Evolutionary conservation across 2,888 invertebrate genomes (phyloP).

Genomic region (Chouioia cunea): DNA sequence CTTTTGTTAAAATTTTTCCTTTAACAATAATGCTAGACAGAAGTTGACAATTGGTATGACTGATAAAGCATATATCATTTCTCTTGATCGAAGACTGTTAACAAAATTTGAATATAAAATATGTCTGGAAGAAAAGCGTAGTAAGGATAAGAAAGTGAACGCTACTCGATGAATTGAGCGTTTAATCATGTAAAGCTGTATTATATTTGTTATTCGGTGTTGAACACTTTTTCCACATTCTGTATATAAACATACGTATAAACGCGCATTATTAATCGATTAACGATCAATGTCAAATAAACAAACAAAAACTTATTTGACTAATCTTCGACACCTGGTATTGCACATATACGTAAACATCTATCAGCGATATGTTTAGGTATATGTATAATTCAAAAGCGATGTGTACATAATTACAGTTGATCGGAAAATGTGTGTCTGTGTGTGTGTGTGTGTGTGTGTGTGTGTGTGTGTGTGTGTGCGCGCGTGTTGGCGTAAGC

Average conservation of each 20-base stretch:
- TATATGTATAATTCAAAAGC: slow-evolving; percentile 43
- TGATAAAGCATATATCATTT: slow-evolving; percentile 37
- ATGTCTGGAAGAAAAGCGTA: slow-evolving; percentile 22
- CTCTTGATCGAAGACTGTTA: slow-evolving; percentile 37
- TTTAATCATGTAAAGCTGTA: slow-evolving; percentile 59
- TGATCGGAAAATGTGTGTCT: slow-evolving; percentile 30
- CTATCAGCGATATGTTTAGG: slow-evolving; percentile 36
- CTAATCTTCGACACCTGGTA: slow-evolving; percentile 36
- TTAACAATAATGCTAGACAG: slow-evolving; percentile 10
- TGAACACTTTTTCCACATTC: slow-evolving; percentile 56
- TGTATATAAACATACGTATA: slow-evolving; percentile 52
- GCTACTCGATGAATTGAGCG: slow-evolving; percentile 55
- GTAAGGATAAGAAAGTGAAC: slow-evolving; percentile 41
- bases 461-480: slow-evolving; percentile 37
- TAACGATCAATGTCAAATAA: slow-evolving; percentile 42
- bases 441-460: background rate
- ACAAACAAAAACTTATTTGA: slow-evolving; percentile 45
- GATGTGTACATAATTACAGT: slow-evolving; percentile 41
- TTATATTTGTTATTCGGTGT: slow-evolving; percentile 61
- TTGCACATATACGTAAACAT: slow-evolving; percentile 46
- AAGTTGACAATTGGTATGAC: slow-evolving; percentile 18
- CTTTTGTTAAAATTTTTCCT: slow-evolving; percentile 30
- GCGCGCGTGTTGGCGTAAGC: slow-evolving; percentile 15
- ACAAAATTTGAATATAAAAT: slow-evolving; percentile 29
- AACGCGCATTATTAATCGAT: slow-evolving; percentile 45